Evolutionary conservation across 2,797 vertebrate genomes (phyloP).

Genomic region (Craterocephalus amniculus): DNA sequence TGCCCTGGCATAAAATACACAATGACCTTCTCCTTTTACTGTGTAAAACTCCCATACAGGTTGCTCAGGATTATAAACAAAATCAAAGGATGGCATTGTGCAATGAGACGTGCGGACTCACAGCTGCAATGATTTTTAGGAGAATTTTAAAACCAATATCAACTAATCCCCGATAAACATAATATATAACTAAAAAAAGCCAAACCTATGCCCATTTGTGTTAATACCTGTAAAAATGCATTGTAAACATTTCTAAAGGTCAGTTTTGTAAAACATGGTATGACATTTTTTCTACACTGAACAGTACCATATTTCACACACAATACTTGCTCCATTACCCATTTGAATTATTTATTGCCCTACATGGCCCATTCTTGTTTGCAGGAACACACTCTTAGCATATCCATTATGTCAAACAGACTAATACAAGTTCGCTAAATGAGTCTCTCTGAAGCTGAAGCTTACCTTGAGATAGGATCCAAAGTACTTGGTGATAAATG

Average conservation of each 20-base stretch:
- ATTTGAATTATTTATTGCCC: slow-evolving; percentile 70
- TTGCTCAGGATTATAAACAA: neutral
- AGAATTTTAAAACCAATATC: neutral
- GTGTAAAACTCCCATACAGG: neutral
- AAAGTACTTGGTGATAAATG: slow-evolving; percentile 97
- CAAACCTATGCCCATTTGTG: neutral
- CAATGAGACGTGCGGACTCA: neutral
- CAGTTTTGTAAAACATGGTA: slow-evolving; percentile 8
- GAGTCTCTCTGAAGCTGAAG: neutral
- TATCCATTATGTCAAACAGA: slow-evolving; percentile 19
- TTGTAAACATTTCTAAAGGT: slow-evolving; percentile 1
- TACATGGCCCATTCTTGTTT: slow-evolving; percentile 41
- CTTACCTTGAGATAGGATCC: slow-evolving; percentile 98
- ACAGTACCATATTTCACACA: slow-evolving; percentile 33
- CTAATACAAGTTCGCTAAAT: slow-evolving; percentile 1
- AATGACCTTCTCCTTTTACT: neutral
- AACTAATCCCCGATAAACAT: no score
- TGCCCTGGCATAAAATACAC: slow-evolving; percentile 9
- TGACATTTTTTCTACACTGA: slow-evolving; percentile 9
- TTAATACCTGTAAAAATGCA: slow-evolving; percentile 1
- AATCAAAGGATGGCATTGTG: neutral
- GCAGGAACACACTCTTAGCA: slow-evolving; percentile 31
- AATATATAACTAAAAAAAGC: neutral
- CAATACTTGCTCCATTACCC: slow-evolving; percentile 38
- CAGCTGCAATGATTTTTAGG: neutral